A percentile compares a stretch with the other conserved stretches of the same genome.
Conservation (phyloP, 2,888 invertebrate genomes). For the Hypena proboscidalis region DNA sequence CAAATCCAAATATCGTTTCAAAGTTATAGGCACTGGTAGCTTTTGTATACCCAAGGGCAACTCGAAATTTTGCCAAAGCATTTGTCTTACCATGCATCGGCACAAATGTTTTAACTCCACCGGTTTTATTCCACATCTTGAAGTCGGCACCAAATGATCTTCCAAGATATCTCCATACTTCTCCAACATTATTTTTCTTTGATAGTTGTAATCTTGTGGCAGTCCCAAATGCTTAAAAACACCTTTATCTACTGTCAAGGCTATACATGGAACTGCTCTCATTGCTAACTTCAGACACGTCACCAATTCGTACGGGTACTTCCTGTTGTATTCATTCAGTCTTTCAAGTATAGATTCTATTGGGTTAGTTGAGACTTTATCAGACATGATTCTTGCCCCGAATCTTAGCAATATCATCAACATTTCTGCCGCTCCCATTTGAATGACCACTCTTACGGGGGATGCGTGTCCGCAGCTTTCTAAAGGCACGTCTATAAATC, state of each 20-base stretch:
- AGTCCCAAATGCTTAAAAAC: slow-evolving; percentile 63
- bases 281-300: slow-evolving; percentile 88
- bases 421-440: slow-evolving; percentile 91
- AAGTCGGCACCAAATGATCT: slow-evolving; percentile 85
- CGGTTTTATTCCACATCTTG: slow-evolving; percentile 86
- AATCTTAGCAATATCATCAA: slow-evolving; percentile 90
- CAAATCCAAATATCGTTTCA: slow-evolving; percentile 90
- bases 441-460: slow-evolving; percentile 90
- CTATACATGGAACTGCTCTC: slow-evolving; percentile 86
- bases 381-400: slow-evolving; percentile 87
- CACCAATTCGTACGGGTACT: slow-evolving; percentile 89
- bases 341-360: slow-evolving; percentile 88
- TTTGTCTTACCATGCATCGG: slow-evolving; percentile 88
- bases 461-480: slow-evolving; percentile 91
- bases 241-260: slow-evolving; percentile 74
- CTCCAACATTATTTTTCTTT: slow-evolving; percentile 70
- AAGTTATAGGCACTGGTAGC: slow-evolving; percentile 87
- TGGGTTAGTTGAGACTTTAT: slow-evolving; percentile 86
- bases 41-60: slow-evolving; percentile 90
- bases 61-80: slow-evolving; percentile 88
- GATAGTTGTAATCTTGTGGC: slow-evolving; percentile 75
- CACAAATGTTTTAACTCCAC: slow-evolving; percentile 91
- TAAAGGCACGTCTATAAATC: slow-evolving; percentile 92
- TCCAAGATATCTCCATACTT: slow-evolving; percentile 82
- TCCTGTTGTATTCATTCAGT: slow-evolving; percentile 86